These are phyloP conservation scores for Lagopus leucura DNA, from an alignment of 2,113 vertebrate species.

Conservation along the genomic window DNA sequence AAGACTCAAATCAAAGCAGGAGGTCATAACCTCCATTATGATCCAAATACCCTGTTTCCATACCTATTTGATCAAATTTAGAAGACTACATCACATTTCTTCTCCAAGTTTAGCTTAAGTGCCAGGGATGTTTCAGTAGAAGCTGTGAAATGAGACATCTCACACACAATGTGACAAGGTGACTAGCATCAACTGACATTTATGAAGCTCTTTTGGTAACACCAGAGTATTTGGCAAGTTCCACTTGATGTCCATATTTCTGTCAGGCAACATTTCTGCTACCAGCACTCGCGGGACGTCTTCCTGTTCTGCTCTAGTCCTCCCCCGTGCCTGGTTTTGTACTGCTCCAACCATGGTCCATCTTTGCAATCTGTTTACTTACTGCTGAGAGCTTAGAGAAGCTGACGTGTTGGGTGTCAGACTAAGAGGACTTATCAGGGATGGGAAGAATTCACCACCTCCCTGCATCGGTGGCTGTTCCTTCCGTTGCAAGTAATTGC, in stretches of 20 bases:
- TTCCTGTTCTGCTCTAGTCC: background rate
- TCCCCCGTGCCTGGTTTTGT: background rate
- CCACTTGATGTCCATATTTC: fast-evolving
- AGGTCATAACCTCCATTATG: background rate
- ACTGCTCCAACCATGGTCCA: background rate
- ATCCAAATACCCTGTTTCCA: background rate
- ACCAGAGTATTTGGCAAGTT: background rate
- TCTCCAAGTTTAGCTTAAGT: background rate
- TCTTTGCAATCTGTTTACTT: background rate
- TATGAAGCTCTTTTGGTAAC: background rate
- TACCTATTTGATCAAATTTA: background rate
- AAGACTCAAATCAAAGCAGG: background rate
- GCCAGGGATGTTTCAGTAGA: background rate
- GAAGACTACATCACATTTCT: fast-evolving
- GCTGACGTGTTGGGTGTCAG: background rate
- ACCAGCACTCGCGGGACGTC: background rate
- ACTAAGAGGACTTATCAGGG: fast-evolving
- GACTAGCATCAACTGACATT: background rate
- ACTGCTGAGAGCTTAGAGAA: background rate
- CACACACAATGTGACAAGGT: background rate
- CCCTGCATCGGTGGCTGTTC: background rate
- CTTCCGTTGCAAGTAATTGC: background rate
- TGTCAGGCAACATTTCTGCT: background rate
- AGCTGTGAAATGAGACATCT: background rate
- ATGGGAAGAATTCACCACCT: background rate